Evolutionary conservation across 1,140 invertebrate genomes (phyloP), one percentile per base, ranked within the genome.

Genomic region (Triops longicaudatus): DNA sequence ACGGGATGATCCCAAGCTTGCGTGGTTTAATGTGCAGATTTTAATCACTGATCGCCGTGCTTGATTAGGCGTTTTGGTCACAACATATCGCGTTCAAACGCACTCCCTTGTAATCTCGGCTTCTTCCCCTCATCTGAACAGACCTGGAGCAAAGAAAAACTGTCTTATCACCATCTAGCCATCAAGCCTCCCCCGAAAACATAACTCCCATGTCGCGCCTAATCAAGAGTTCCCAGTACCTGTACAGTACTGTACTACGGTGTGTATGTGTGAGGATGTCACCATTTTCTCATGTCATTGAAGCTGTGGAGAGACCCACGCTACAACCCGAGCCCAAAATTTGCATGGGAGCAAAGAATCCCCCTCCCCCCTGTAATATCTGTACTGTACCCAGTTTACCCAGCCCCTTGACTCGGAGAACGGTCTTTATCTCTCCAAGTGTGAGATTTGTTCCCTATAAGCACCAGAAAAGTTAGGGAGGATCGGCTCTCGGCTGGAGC

Each of bases 241-340:
- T 7, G 31, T 37, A 37, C 31, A 37, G 31, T 37, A 7, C 31
- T 37, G 7, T 37, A 37, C 31, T 37, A 37, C 31, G 31, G 31
- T 37, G 31, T 37, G 31, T 37, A 37, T 7, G 50, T 63, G 17
- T 22, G 50, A n/a, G 50, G 14, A 9, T 63, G 50, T 63, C 50
- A 63, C 50, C 50, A 17, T 63, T 63, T 63, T 63, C 50, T 63
- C 50, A 3, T 63, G 50, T 63, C 50, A 63, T 63, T 63, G 50
- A 63, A 63, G 50, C 50, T 63, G 14, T 6, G 14, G 50, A 17
- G 50, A 63, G 22, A 17, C n/a, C 50, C 50, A 22, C 17, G 50
- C 50, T 17, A 63, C 22, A 63, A 63, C 50, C 22, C 17, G 50
- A 22, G 50, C 31, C 31, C 17, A 63, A 17, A 0, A 63, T 63